These are phyloP conservation scores for Elanus axillaris DNA, from an alignment of 2,113 vertebrate species.

Conservation along the genomic window DNA sequence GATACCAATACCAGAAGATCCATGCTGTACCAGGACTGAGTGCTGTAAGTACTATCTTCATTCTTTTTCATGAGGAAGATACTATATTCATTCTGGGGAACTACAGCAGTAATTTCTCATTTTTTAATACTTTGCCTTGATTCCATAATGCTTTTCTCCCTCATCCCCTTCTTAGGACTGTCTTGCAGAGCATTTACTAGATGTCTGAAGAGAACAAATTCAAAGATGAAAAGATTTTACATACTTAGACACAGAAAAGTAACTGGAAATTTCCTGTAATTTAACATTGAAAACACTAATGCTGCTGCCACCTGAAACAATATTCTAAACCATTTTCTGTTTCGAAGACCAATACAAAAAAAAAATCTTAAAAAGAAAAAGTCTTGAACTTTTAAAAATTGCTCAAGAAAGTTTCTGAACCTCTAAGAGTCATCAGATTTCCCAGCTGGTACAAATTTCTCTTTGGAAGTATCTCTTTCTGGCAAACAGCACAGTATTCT, in stretches of 20 bases:
- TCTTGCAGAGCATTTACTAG: not conserved
- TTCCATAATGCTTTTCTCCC: not conserved
- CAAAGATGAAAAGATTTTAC: not conserved
- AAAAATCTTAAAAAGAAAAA: not conserved
- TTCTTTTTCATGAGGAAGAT: not conserved
- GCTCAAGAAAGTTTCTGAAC: not conserved
- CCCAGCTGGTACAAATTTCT: not conserved
- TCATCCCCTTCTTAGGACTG: not conserved
- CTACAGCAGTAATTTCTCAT: not conserved
- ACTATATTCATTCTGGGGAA: not conserved
- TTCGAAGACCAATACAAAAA: not conserved
- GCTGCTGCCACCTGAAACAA: not conserved
- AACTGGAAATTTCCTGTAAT: not conserved
- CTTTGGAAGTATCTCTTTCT: not conserved
- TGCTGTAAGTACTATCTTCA: constrained; percentile 61
- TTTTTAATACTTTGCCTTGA: not conserved
- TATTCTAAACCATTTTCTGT: not conserved
- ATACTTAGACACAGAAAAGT: not conserved
- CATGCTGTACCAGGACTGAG: constrained; percentile 64
- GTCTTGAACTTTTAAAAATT: not conserved
- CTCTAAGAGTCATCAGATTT: not conserved
- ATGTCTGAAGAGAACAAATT: not conserved
- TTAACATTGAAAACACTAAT: not conserved
- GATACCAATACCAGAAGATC: not conserved
- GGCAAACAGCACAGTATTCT: not conserved